A percentile compares a stretch with the other conserved stretches of the same genome.
Evolutionary conservation across 1,140 invertebrate species (phyloP).

Genomic region (Drosophila sp.): DNA sequence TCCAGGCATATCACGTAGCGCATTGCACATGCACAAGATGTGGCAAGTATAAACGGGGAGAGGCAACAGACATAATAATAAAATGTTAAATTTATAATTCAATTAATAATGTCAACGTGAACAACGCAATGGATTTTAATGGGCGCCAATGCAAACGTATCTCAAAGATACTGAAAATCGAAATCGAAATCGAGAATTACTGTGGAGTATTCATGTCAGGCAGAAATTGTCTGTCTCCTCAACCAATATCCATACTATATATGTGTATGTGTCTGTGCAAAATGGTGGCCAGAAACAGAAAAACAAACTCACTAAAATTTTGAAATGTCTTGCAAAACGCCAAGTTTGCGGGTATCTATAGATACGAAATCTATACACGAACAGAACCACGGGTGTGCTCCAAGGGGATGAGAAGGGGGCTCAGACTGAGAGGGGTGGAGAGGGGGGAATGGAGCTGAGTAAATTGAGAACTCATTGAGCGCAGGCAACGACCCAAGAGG

Average conservation of each 20-base stretch:
- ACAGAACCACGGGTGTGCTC: slow-evolving; percentile 6
- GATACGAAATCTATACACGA: slow-evolving; percentile 65
- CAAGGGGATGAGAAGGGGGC: neutral
- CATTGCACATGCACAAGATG: slow-evolving; percentile 12
- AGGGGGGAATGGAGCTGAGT: slow-evolving; percentile 40
- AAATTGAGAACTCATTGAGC: slow-evolving; percentile 82
- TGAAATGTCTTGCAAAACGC: slow-evolving; percentile 21
- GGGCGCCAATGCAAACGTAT: slow-evolving; percentile 12
- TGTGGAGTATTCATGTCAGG: neutral
- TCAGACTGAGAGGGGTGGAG: neutral
- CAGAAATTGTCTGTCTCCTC: slow-evolving; percentile 1
- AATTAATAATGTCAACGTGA: slow-evolving; percentile 79
- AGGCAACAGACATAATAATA: slow-evolving; percentile 57
- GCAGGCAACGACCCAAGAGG: slow-evolving; percentile 79
- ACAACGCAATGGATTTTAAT: slow-evolving; percentile 28
- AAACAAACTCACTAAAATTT: slow-evolving; percentile 40
- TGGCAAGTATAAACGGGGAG: neutral
- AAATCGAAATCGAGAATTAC: neutral
- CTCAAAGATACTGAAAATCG: slow-evolving; percentile 5
- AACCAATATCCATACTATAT: neutral
- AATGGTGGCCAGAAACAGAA: slow-evolving; percentile 15
- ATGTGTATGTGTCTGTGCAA: slow-evolving; percentile 1
- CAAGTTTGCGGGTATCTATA: slow-evolving; percentile 41
- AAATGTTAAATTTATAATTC: slow-evolving; percentile 84
- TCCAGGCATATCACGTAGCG: slow-evolving; percentile 68